phyloP scores from a whole-genome alignment of 2,888 invertebrate species.

The Cantharis rustica region DNA sequence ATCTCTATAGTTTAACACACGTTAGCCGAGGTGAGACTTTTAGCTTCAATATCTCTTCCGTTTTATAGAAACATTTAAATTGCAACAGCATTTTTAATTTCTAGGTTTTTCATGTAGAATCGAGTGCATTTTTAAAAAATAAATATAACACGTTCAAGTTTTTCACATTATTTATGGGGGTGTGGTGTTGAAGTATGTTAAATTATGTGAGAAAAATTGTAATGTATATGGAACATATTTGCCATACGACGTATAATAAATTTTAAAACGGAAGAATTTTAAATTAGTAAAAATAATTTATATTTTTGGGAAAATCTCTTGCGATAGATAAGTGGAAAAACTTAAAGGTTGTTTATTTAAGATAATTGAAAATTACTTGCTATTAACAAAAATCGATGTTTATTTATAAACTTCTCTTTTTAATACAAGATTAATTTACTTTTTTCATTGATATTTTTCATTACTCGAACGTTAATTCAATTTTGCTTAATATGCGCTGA shows the following conservation, averaged over 20 bases:
- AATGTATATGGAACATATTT: constrained; percentile 11
- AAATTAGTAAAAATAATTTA: neutral
- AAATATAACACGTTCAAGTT: constrained; percentile 3
- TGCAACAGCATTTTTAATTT: neutral
- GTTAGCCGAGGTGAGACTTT: neutral
- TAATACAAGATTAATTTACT: neutral
- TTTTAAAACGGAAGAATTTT: neutral
- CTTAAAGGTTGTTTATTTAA: neutral
- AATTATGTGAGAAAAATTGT: constrained; percentile 25
- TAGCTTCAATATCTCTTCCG: neutral
- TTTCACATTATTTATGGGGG: constrained; percentile 30
- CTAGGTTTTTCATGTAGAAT: neutral
- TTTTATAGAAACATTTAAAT: neutral
- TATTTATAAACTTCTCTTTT: neutral
- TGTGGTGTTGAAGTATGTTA: constrained; percentile 27
- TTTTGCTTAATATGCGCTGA: neutral
- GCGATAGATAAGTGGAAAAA: neutral
- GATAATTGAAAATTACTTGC: neutral
- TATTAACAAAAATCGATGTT: neutral
- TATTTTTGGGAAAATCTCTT: neutral
- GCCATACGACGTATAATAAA: neutral
- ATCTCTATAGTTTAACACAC: neutral
- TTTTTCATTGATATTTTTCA: neutral
- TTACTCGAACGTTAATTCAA: neutral
- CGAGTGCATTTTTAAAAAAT: neutral